Percentiles rank a stretch among this genome's conserved stretches.
These are phyloP conservation scores for Spisula subtruncata DNA, from an alignment of 2,888 invertebrate species.

Conservation along the genomic window DNA sequence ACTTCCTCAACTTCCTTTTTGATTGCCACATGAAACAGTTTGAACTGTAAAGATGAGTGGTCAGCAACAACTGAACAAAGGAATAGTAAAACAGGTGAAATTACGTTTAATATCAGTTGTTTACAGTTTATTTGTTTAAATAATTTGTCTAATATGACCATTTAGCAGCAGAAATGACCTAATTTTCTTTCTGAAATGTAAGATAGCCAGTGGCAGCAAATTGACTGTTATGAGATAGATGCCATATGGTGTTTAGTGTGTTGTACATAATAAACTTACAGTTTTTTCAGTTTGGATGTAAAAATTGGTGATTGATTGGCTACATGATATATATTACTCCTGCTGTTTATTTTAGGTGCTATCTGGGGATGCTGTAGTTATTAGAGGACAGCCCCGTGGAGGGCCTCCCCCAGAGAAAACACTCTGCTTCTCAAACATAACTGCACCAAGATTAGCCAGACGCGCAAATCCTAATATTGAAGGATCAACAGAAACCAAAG, in stretches of 20 bases:
- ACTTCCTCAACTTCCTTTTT: conserved; percentile 80
- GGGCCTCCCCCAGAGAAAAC: conserved; percentile 96
- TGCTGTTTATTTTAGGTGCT: conserved; percentile 91
- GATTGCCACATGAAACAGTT: conserved; percentile 69
- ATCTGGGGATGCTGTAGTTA: conserved; percentile 98
- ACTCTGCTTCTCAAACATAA: conserved; percentile 95
- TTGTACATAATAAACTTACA: not conserved
- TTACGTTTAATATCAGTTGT: not conserved
- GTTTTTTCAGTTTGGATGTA: too few relatives aligned
- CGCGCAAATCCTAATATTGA: conserved; percentile 90
- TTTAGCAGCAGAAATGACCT: not conserved
- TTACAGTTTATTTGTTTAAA: not conserved
- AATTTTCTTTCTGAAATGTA: not conserved
- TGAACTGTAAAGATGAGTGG: conserved; percentile 78
- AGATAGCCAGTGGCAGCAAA: not conserved
- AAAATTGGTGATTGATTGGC: too few relatives aligned
- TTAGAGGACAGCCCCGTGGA: conserved; percentile 93
- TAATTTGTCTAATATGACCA: not conserved
- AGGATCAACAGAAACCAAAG: conserved; percentile 85
- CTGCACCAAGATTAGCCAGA: conserved; percentile 96
- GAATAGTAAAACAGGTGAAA: conserved; percentile 86
- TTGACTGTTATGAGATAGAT: not conserved
- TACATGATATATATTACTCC: too few relatives aligned
- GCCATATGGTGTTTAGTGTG: not conserved
- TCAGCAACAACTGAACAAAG: conserved; percentile 80